Conservation (phyloP, 2,797 vertebrate species). For the Denticeps clupeoides region DNA sequence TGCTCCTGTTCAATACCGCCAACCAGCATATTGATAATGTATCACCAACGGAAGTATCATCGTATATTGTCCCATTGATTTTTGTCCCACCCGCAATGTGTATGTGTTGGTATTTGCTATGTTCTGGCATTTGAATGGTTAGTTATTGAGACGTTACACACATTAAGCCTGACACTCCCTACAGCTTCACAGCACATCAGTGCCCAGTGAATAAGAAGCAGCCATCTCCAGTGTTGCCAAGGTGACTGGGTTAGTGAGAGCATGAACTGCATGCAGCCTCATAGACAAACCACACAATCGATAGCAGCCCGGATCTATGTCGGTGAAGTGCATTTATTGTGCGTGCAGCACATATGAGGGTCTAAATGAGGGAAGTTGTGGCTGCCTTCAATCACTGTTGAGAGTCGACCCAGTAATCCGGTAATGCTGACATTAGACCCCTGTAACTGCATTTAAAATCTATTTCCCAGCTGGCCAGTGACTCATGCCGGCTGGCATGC, state of each 20-base stretch:
- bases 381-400: slow-evolving; percentile 7
- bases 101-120: no score
- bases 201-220: no score
- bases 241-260: slow-evolving; percentile 1
- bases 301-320: neutral
- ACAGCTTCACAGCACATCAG: no score
- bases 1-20: no score
- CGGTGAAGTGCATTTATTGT: neutral
- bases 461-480: slow-evolving; percentile 26
- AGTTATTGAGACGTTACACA: no score
- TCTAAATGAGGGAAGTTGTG: slow-evolving; percentile 7
- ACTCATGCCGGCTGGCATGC: slow-evolving; percentile 18
- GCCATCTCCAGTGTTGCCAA: neutral
- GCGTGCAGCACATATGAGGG: neutral
- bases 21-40: no score
- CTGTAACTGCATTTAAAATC: slow-evolving; percentile 30
- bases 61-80: no score
- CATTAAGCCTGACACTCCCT: no score
- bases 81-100: no score
- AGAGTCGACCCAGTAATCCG: slow-evolving; percentile 10
- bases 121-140: no score
- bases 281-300: neutral
- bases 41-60: no score
- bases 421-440: slow-evolving; percentile 21
- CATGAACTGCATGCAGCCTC: neutral